Evolutionary conservation across 2,113 vertebrate genomes (phyloP).

Genomic region (Poecile atricapillus): DNA sequence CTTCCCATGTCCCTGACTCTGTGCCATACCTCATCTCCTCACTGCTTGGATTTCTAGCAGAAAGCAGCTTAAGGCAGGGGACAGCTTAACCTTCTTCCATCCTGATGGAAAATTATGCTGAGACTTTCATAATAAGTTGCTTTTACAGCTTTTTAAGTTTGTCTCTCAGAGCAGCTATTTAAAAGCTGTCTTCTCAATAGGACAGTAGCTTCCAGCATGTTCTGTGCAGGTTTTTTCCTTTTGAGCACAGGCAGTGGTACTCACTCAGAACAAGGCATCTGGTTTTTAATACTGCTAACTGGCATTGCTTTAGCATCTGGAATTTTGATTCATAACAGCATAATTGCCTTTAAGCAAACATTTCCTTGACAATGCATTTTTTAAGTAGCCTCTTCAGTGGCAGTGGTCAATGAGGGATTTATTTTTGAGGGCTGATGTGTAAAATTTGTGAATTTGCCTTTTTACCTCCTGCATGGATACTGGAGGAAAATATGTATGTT

Average conservation of each 20-base stretch:
- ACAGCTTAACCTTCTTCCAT: slow-evolving; percentile 57
- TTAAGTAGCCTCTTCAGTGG: not conserved
- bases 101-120: slow-evolving; percentile 54
- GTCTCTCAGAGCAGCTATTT: slow-evolving; percentile 39
- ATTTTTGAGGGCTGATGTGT: not conserved
- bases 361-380: not conserved
- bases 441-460: not conserved
- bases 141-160: slow-evolving; percentile 55
- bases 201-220: slow-evolving; percentile 46
- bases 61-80: slow-evolving; percentile 55
- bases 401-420: not conserved
- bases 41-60: not conserved
- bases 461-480: not conserved
- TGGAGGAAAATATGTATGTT: not conserved
- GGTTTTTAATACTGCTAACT: slow-evolving; percentile 53
- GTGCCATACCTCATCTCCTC: not conserved
- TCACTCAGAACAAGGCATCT: slow-evolving; percentile 36
- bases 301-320: slow-evolving; percentile 57
- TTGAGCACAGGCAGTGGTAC: not conserved
- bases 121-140: slow-evolving; percentile 52
- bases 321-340: slow-evolving; percentile 55
- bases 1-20: not conserved
- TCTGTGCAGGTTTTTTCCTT: not conserved
- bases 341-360: slow-evolving; percentile 21
- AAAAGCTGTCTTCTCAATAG: slow-evolving; percentile 49